Evolutionary conservation across 1,140 invertebrate species (phyloP).

Genomic region (Batillaria attramentaria): DNA sequence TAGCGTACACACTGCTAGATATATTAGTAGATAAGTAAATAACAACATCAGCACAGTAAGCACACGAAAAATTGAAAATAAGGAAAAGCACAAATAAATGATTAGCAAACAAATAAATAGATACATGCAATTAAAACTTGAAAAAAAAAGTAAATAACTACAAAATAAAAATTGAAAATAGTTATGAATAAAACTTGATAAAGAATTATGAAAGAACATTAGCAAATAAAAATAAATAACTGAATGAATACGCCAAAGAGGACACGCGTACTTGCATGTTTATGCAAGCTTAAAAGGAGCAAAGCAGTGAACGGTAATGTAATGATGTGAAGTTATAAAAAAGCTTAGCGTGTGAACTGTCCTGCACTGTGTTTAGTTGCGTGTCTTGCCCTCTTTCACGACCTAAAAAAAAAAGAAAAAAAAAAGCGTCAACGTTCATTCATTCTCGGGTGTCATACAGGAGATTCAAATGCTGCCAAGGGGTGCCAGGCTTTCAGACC

Average conservation of each 20-base stretch:
- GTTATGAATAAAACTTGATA: background rate
- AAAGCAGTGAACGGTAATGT: background rate
- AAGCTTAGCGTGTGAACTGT: background rate
- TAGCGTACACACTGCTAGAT: too few species aligned
- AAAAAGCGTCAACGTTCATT: too few species aligned
- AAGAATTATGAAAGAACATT: background rate
- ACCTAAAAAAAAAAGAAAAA: constrained; percentile 42
- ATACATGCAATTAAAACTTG: background rate
- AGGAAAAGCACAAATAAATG: background rate
- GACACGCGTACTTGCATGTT: background rate
- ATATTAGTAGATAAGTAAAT: too few species aligned
- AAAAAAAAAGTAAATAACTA: background rate
- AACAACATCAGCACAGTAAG: too few species aligned
- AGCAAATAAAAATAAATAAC: background rate
- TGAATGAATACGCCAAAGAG: background rate
- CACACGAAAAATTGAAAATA: too few species aligned
- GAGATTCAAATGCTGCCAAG: too few species aligned
- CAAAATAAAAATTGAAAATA: background rate
- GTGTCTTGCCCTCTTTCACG: constrained; percentile 46
- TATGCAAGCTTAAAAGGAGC: background rate
- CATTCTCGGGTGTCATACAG: too few species aligned
- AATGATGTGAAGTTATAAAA: background rate
- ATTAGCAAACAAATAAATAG: background rate
- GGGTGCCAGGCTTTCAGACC: too few species aligned
- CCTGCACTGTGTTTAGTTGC: background rate